Base-by-base conservation (phyloP, 2,888 invertebrate species). In the Nymphalis urticae region DNA sequence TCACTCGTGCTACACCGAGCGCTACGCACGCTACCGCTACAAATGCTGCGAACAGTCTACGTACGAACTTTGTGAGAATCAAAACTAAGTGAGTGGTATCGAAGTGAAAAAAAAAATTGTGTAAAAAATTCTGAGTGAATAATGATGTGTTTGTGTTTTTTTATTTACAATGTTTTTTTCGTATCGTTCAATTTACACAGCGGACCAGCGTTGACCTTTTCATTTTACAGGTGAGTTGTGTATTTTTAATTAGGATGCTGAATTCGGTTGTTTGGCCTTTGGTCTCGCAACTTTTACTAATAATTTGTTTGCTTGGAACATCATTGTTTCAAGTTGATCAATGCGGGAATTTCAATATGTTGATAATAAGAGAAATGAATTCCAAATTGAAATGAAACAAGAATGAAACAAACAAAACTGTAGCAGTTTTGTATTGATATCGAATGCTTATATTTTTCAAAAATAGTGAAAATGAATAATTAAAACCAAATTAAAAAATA, bases 191-290 rank as follows among this genome's bases (percentile, higher is more conserved):
- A 82, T 83, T 84, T 81, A 81, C 84, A 81, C 82, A 85, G 85
- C 82, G 58, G 27, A n/a, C 82, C 80, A 76, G 77, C 88, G 81
- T 90, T 90, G 90, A 87, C 85, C 86, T 85, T 85, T 77, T 75
- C 80, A 84, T 88, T 89, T 85, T 81, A 77, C 90, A 89, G 90
- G 90, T 90, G 82, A 89, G 89, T 88, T 85, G 80, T 87, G 75
- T 79, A 81, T 86, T 87, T 86, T 86, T 89, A 86, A 88, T 87
- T 85, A 86, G 82, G 79, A 76, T 73, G 77, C 75, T 77, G 80
- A 79, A 65, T 72, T 72, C 64, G 72, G 63, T 64, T 67, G 69
- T 72, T 74, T 74, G 66, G 66, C 60, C 69, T 71, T 62, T 64
- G 66, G 58, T 21, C 24, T 21, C 48, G 47, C 10, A 53, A 51